Evolutionary conservation across 2,797 vertebrate species (phyloP), one percentile per base, ranked within the genome.

Genomic region (Bradypodion pumilum): DNA sequence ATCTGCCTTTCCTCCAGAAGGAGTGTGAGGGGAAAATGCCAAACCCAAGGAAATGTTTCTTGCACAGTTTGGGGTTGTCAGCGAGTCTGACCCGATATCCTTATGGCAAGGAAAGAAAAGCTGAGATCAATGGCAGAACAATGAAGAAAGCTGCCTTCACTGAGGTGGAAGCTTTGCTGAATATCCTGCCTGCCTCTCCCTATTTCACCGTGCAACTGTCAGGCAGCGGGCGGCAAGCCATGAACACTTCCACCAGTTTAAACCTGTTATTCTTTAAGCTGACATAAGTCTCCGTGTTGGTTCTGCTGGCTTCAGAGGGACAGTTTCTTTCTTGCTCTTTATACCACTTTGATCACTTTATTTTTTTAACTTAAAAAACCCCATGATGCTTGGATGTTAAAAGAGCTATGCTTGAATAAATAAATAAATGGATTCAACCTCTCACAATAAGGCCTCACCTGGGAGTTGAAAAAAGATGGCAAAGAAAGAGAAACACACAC

Each of bases 41-140:
- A 37, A 62, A 0, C 35, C 70, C 65, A 68, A 81, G 80, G 87
- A 66, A 86, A 89, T 86, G 7, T 0, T 76, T 40, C 84, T 86
- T 89, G 65, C 0, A 0, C 25, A 5, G 81, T 77, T 42, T 35
- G 8, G 79, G 52, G 69, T 77, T 82, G 69, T 63, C 16, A 81
- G 29, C 2, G 86, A 69, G 80, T 75, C 78, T 78, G 87, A 91
- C 88, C 74, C 27, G 2, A 68, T 52, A 35, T 8, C 3, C n/a
- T 29, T 42, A 76, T 73, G 44, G 44, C 25, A 46, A 85, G 66
- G 59, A 56, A 62, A 68, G 68, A 29, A 40, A 23, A 35, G 32
- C 23, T 40, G 74, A 81, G 78, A 68, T 23, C 0, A 66, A 74
- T 73, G 82, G 78, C 65, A 63, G 72, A 83, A 83, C 75, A 76